Evolutionary conservation across 2,113 vertebrate genomes (phyloP).

Genomic region (Podocnemis expansa): DNA sequence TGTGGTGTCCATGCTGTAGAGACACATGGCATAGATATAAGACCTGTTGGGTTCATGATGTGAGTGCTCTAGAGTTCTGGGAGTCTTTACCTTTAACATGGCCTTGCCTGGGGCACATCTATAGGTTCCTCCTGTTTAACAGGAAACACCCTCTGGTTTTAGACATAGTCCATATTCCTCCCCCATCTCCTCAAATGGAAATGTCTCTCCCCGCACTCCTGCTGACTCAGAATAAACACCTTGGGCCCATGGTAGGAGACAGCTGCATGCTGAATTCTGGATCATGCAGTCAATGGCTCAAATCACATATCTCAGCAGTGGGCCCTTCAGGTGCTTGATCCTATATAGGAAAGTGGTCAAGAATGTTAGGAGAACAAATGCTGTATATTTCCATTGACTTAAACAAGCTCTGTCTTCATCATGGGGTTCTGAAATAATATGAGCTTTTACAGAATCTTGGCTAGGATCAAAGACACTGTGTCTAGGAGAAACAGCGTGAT

Average conservation of each 20-base stretch:
- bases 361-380: neutral
- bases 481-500: neutral
- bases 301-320: neutral
- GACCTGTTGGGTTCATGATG: neutral
- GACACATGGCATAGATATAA: neutral
- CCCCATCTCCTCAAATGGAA: neutral
- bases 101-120: neutral
- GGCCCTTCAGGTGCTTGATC: neutral
- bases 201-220: neutral
- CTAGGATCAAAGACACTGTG: neutral
- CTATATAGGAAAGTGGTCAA: neutral
- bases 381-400: neutral
- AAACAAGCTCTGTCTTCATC: neutral
- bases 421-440: neutral
- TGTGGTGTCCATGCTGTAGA: too few species aligned
- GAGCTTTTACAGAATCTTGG: neutral
- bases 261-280: neutral
- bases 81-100: too few species aligned
- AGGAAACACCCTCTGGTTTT: neutral
- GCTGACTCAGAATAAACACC: neutral
- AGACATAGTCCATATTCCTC: neutral
- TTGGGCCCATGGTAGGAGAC: neutral
- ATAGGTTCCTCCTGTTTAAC: neutral
- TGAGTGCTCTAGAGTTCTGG: neutral
- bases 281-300: too few species aligned